phyloP scores from a whole-genome alignment of 2,888 invertebrate species.

The Mesodorylaimus sp. region DNA sequence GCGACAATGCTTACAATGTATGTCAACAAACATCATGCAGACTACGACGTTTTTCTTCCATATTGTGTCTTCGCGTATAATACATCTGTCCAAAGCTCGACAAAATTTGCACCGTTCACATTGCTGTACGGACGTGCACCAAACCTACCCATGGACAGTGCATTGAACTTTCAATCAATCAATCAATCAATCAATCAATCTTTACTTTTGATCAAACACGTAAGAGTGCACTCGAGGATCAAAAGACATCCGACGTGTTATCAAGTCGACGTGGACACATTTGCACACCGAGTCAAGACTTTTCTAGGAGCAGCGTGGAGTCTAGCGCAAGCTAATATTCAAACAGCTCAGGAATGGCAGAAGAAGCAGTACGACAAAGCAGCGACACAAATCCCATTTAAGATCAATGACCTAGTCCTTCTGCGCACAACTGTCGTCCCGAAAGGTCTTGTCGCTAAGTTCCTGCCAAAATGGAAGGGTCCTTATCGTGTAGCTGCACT shows the following conservation, averaged over 20 bases:
- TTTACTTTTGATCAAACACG: no score
- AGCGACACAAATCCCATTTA: background rate
- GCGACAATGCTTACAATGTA: slow-evolving; percentile 15
- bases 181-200: no score
- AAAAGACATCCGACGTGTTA: no score
- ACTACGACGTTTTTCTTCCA: slow-evolving; percentile 15
- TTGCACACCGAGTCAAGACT: background rate
- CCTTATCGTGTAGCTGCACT: background rate
- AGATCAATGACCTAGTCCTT: background rate
- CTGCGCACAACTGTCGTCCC: background rate
- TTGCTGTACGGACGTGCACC: slow-evolving; percentile 15
- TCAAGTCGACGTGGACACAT: background rate
- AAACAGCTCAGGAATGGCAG: background rate
- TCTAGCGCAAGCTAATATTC: background rate
- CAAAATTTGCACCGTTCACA: slow-evolving; percentile 14
- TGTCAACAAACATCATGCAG: slow-evolving; percentile 11
- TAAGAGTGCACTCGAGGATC: no score
- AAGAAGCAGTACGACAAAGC: slow-evolving; percentile 1
- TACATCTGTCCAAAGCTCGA: slow-evolving; percentile 12
- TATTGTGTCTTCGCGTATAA: slow-evolving; percentile 15
- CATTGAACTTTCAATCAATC: background rate
- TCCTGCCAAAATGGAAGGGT: background rate
- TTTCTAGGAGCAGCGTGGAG: background rate
- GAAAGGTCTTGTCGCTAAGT: background rate
- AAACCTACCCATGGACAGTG: slow-evolving; percentile 13